Evolutionary conservation across 2,888 invertebrate species (phyloP).

Genomic region (Rutpela maculata): DNA sequence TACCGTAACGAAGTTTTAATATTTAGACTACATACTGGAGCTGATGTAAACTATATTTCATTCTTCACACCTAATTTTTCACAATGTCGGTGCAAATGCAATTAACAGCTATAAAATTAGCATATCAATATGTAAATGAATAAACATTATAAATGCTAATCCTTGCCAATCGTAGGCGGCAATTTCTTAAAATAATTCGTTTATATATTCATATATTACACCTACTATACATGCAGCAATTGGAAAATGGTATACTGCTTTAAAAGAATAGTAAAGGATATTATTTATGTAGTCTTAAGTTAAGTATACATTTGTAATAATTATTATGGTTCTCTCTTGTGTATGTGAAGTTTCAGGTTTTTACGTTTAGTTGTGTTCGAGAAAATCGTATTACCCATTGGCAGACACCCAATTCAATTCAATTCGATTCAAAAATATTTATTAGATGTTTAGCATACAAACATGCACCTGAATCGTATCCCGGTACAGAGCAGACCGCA

Average conservation of each 20-base stretch:
- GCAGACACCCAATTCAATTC: too few species aligned
- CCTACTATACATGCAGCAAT: background rate
- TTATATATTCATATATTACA: background rate
- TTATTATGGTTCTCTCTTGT: too few species aligned
- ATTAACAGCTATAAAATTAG: slow-evolving; percentile 2
- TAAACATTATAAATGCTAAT: slow-evolving; percentile 20
- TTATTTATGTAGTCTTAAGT: too few species aligned
- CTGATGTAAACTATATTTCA: too few species aligned
- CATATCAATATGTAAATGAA: slow-evolving; percentile 26
- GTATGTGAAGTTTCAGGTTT: background rate
- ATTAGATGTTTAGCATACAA: too few species aligned
- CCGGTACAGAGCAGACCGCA: too few species aligned
- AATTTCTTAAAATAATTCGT: background rate
- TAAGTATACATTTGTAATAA: too few species aligned
- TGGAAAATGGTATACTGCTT: background rate
- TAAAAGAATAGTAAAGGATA: background rate
- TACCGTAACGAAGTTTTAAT: too few species aligned
- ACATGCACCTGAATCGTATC: too few species aligned
- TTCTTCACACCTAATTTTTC: background rate
- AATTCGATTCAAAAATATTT: too few species aligned
- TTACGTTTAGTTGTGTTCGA: background rate
- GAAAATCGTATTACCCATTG: too few species aligned
- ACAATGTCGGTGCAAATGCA: background rate
- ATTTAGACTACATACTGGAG: too few species aligned
- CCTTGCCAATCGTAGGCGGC: background rate